A percentile compares a stretch with the other conserved stretches of the same genome.
Evolutionary conservation across 23 tunicate species (phyloP).

Genomic region (Halocynthia aurantium): DNA sequence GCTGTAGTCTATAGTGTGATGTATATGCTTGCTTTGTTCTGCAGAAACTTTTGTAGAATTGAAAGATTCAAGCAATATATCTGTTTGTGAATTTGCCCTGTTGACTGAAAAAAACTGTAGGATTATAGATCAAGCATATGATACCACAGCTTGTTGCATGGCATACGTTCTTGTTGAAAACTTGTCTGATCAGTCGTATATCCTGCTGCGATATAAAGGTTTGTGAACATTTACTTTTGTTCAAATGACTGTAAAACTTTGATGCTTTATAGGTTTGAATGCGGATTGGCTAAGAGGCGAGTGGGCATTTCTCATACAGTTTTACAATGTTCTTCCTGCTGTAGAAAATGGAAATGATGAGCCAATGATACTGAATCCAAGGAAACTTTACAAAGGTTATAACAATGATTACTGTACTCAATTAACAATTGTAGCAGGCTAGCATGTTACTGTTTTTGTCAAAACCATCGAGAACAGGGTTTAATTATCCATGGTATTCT

Average conservation of each 20-base stretch:
- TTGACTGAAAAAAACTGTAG: neutral
- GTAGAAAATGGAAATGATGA: no score
- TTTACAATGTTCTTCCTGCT: no score
- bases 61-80: neutral
- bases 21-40: no score
- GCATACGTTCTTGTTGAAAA: constrained; percentile 4
- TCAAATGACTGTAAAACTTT: neutral
- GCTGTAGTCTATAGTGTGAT: no score
- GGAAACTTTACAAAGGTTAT: no score
- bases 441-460: no score
- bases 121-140: constrained; percentile 9
- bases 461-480: neutral
- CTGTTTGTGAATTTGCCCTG: constrained; percentile 5
- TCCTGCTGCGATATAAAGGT: constrained; percentile 3
- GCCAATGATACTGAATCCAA: no score
- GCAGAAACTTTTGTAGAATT: neutral
- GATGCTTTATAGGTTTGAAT: neutral
- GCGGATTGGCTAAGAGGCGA: no score
- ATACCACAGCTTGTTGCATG: constrained; percentile 1
- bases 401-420: no score
- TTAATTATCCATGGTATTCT: neutral
- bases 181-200: neutral
- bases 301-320: no score
- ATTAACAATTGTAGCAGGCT: no score
- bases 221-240: neutral